phyloP scores from a whole-genome alignment of 1,140 invertebrate species.

The Orussus abietinus region DNA sequence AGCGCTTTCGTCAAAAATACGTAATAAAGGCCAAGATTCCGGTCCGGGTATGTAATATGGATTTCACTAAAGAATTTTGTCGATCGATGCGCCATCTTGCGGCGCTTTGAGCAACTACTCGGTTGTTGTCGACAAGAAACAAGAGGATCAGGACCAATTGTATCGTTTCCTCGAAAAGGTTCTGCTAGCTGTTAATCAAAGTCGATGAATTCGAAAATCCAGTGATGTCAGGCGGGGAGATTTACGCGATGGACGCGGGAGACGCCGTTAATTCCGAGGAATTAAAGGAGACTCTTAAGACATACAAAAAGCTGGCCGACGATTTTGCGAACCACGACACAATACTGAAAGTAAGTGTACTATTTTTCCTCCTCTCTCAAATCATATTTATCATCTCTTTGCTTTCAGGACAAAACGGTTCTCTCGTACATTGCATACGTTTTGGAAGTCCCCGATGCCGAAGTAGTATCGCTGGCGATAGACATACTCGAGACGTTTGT shows the following conservation, averaged over 20 bases:
- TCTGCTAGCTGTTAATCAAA: no score
- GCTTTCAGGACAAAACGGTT: constrained; percentile 48
- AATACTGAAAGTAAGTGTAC: constrained; percentile 45
- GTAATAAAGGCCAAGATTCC: no score
- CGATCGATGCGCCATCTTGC: no score
- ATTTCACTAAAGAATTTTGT: no score
- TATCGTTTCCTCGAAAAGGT: no score
- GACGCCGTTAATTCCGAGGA: constrained; percentile 42
- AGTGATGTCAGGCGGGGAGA: no score
- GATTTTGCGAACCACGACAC: constrained; percentile 50
- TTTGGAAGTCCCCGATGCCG: constrained; percentile 43
- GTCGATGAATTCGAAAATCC: no score
- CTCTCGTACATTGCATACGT: constrained; percentile 48
- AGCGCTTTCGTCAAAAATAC: no score
- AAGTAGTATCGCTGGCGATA: constrained; percentile 42
- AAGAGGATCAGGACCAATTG: no score
- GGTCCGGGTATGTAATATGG: no score
- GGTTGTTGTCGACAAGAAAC: no score
- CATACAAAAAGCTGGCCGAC: constrained; percentile 45
- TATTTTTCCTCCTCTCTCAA: constrained; percentile 6
- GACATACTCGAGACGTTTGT: constrained; percentile 47
- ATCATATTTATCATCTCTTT: constrained; percentile 14
- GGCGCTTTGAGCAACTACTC: no score
- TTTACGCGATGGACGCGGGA: constrained; percentile 37
- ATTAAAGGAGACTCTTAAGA: constrained; percentile 43